These are phyloP conservation scores for Chromis chromis DNA, from an alignment of 2,797 vertebrate species.

Conservation along the genomic window DNA sequence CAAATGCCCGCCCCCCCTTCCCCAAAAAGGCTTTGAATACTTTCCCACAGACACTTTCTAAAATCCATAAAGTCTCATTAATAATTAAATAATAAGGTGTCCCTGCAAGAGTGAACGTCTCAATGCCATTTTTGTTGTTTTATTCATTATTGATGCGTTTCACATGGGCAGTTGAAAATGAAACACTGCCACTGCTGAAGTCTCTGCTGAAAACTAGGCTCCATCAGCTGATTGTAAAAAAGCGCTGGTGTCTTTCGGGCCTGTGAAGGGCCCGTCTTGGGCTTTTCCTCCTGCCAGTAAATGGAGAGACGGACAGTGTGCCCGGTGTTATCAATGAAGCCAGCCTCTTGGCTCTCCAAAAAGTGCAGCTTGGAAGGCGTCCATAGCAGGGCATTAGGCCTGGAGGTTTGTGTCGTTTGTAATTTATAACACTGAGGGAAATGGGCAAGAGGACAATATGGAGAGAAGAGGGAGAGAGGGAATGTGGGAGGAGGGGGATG, in stretches of 20 bases:
- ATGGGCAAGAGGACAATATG: constrained; percentile 87
- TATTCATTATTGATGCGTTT: constrained; percentile 45
- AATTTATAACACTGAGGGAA: constrained; percentile 90
- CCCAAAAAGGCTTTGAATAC: constrained; percentile 26
- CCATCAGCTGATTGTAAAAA: constrained; percentile 79
- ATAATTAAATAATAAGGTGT: constrained; percentile 26
- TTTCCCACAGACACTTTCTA: constrained; percentile 14
- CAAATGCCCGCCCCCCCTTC: constrained; percentile 24
- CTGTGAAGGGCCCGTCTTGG: constrained; percentile 79
- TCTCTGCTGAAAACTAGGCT: constrained; percentile 61
- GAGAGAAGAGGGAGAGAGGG: constrained; percentile 79
- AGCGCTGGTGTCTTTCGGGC: constrained; percentile 79
- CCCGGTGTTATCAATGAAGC: constrained; percentile 89
- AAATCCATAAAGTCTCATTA: constrained; percentile 21
- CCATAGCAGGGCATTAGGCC: constrained; percentile 88
- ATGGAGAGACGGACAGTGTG: constrained; percentile 84
- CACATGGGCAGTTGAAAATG: constrained; percentile 39
- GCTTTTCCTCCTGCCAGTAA: constrained; percentile 81
- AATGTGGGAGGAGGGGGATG: constrained; percentile 82
- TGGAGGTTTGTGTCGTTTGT: constrained; percentile 88
- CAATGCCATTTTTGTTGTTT: constrained; percentile 1
- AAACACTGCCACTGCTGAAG: constrained; percentile 51
- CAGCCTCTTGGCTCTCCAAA: constrained; percentile 83
- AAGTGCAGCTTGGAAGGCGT: constrained; percentile 86
- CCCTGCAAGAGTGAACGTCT: neutral